Conservation (phyloP, 2,113 vertebrate genomes). For the Xiphias gladius region DNA sequence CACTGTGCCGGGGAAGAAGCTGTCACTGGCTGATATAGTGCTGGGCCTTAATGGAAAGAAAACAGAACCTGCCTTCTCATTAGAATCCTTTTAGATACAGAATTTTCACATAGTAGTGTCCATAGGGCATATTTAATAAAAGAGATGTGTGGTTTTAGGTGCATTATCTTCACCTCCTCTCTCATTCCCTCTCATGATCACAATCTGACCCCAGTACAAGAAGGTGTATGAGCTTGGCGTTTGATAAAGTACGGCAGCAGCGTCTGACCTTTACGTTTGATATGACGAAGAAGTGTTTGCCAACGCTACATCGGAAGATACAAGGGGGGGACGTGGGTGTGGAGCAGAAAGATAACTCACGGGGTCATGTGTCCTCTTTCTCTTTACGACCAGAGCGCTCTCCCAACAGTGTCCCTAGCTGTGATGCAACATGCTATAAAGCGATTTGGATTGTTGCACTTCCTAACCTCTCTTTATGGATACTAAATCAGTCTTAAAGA, state of each 20-base stretch:
- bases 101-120: background rate
- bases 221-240: background rate
- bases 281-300: background rate
- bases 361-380: slow-evolving; percentile 5
- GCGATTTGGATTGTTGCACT: slow-evolving; percentile 3
- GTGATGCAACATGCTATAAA: slow-evolving; percentile 46
- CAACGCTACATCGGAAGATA: slow-evolving; percentile 22
- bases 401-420: slow-evolving; percentile 7
- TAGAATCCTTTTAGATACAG: slow-evolving; percentile 8
- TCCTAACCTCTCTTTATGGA: background rate
- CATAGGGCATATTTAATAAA: background rate
- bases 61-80: slow-evolving; percentile 33
- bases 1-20: background rate
- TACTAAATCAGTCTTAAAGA: slow-evolving; percentile 3
- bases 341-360: slow-evolving; percentile 29
- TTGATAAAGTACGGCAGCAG: background rate
- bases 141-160: background rate
- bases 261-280: slow-evolving; percentile 52
- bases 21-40: slow-evolving; percentile 34
- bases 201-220: background rate
- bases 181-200: background rate
- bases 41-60: slow-evolving; percentile 32
- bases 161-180: background rate
- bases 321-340: slow-evolving; percentile 29
- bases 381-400: slow-evolving; percentile 1